phyloP scores from a whole-genome alignment of 2,797 vertebrate species.

The Girardinus metallicus region DNA sequence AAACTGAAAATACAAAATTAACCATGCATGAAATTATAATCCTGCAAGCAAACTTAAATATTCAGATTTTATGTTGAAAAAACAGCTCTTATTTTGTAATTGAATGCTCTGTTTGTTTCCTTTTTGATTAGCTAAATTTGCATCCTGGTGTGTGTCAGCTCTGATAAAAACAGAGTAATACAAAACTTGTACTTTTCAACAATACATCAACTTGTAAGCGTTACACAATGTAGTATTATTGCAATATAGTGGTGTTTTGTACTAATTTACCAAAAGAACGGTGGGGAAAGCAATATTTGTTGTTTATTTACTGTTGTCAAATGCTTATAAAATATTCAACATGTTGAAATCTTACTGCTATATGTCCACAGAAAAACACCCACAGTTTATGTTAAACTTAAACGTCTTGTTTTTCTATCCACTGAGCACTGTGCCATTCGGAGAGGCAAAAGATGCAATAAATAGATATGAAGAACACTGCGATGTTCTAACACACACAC shows the following conservation, averaged over 20 bases:
- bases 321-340: background rate
- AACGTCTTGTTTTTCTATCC: no score
- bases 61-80: background rate
- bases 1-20: background rate
- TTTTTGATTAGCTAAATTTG: background rate
- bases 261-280: background rate
- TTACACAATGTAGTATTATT: no score
- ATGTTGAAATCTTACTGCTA: background rate
- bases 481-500: no score
- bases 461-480: no score
- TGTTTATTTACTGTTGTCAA: background rate
- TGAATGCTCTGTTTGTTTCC: background rate
- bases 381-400: no score
- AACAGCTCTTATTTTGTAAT: background rate
- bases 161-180: background rate
- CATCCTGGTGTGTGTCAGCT: background rate
- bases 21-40: background rate
- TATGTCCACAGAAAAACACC: background rate
- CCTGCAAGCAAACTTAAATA: background rate
- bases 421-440: no score
- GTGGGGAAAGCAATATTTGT: background rate
- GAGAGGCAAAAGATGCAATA: no score
- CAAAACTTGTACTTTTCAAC: background rate
- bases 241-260: no score
- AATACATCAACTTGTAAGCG: background rate